phyloP scores from a whole-genome alignment of 2,797 vertebrate species.

The Hyperoplus immaculatus region DNA sequence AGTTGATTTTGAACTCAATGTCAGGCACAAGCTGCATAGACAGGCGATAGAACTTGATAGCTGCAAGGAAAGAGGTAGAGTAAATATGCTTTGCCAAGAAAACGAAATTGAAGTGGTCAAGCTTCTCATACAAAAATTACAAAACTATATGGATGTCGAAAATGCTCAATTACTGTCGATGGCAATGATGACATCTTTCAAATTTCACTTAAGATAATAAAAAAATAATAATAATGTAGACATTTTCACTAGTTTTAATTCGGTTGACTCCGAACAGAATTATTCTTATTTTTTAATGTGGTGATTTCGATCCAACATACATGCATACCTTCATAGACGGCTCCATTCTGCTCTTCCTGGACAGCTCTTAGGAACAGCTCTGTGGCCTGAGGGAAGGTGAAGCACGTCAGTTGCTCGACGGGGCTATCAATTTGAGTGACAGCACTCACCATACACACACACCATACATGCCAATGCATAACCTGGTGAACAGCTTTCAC shows the following conservation, averaged over 20 bases:
- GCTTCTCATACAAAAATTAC: not conserved
- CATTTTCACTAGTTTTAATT: no score
- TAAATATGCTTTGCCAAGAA: conserved; percentile 26
- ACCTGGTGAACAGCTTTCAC: not conserved
- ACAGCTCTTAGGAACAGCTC: conserved; percentile 97
- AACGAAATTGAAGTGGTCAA: not conserved
- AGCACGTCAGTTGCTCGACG: conserved; percentile 30
- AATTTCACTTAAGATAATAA: not conserved
- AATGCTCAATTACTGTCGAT: not conserved
- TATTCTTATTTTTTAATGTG: no score
- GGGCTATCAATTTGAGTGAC: not conserved
- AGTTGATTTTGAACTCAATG: conserved; percentile 98
- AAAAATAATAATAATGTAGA: no score
- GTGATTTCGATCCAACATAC: not conserved
- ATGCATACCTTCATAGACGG: conserved; percentile 94
- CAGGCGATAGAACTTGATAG: conserved; percentile 98
- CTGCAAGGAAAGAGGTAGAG: conserved; percentile 83
- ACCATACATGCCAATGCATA: not conserved
- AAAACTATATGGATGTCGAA: not conserved
- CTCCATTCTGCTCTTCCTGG: conserved; percentile 96
- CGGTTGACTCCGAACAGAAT: no score
- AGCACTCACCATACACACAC: not conserved
- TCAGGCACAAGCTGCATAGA: conserved; percentile 99
- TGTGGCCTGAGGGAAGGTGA: conserved; percentile 87
- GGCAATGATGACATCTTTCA: not conserved